A percentile compares a stretch with the other conserved stretches of the same genome.
Evolutionary conservation across 2,797 vertebrate species (phyloP).

Genomic region (Serranus cabrilla): DNA sequence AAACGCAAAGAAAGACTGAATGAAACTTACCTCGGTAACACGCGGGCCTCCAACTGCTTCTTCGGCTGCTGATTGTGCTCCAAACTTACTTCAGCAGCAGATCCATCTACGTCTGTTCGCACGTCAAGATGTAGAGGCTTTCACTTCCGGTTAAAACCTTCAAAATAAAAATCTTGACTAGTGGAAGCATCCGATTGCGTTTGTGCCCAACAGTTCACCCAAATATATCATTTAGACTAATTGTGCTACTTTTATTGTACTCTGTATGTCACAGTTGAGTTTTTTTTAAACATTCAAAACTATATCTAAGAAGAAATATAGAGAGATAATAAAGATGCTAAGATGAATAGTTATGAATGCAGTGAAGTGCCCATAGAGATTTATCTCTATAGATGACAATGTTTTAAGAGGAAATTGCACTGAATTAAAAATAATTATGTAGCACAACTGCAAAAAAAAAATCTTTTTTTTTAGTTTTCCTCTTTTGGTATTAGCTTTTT

Average conservation of each 20-base stretch:
- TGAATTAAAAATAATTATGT: too few relatives aligned
- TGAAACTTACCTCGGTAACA: constrained; percentile 63
- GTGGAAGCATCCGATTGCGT: fast-evolving
- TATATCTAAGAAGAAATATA: background rate
- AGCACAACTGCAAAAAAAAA: too few relatives aligned
- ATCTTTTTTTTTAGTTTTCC: too few relatives aligned
- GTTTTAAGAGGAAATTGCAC: too few relatives aligned
- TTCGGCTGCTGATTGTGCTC: constrained; percentile 10
- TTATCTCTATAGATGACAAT: too few relatives aligned
- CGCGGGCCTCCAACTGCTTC: constrained; percentile 25
- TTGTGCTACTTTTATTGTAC: background rate
- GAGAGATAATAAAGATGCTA: background rate
- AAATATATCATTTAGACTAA: background rate
- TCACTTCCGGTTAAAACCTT: constrained; percentile 40
- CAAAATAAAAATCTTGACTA: constrained; percentile 41
- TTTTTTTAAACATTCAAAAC: background rate
- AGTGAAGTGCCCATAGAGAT: too few relatives aligned
- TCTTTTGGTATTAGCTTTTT: too few relatives aligned
- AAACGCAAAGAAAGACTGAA: background rate
- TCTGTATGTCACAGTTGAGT: too few relatives aligned
- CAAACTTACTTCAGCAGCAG: constrained; percentile 29
- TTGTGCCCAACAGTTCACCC: background rate
- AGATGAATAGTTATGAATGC: too few relatives aligned
- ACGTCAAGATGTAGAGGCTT: fast-evolving
- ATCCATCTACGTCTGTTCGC: constrained; percentile 19